These are phyloP conservation scores for Goniozus legneri DNA, from an alignment of 1,140 invertebrate species.

Conservation along the genomic window DNA sequence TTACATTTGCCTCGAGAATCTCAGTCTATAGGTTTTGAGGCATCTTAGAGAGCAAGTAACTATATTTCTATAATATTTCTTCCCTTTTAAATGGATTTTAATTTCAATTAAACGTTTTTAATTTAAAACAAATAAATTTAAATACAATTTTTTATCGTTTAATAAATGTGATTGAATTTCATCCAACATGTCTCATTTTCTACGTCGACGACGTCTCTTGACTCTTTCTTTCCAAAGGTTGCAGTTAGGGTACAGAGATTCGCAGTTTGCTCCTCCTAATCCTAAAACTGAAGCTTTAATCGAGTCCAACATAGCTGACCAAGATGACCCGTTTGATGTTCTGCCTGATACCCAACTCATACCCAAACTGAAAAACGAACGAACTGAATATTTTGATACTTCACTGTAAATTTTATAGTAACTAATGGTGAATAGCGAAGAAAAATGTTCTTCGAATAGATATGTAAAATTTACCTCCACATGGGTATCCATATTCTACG, in stretches of 20 bases:
- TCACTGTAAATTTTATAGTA: not conserved
- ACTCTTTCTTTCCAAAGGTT: constrained; percentile 39
- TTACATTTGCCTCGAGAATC: too few relatives aligned
- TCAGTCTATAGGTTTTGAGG: too few relatives aligned
- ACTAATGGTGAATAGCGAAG: not conserved
- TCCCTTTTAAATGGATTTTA: too few relatives aligned
- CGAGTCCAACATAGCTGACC: constrained; percentile 49
- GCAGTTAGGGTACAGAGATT: constrained; percentile 48
- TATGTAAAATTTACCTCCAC: constrained; percentile 60
- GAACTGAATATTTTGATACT: not conserved
- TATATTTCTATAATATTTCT: too few relatives aligned
- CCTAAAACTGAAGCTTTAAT: constrained; percentile 62
- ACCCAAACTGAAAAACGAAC: constrained; percentile 52
- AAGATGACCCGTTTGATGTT: constrained; percentile 35
- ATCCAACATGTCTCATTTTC: constrained; percentile 27
- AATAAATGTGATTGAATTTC: too few relatives aligned
- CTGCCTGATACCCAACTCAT: constrained; percentile 60
- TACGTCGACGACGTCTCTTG: constrained; percentile 40
- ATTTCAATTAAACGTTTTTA: too few relatives aligned
- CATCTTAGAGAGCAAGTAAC: too few relatives aligned
- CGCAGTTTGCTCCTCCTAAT: constrained; percentile 61
- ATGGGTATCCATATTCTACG: constrained; percentile 65
- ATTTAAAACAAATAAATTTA: too few relatives aligned
- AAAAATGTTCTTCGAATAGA: not conserved
- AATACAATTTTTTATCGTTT: too few relatives aligned